Evolutionary conservation across 1,140 invertebrate species (phyloP), one percentile per base, ranked within the genome.

Genomic region (Sycophila sp.): DNA sequence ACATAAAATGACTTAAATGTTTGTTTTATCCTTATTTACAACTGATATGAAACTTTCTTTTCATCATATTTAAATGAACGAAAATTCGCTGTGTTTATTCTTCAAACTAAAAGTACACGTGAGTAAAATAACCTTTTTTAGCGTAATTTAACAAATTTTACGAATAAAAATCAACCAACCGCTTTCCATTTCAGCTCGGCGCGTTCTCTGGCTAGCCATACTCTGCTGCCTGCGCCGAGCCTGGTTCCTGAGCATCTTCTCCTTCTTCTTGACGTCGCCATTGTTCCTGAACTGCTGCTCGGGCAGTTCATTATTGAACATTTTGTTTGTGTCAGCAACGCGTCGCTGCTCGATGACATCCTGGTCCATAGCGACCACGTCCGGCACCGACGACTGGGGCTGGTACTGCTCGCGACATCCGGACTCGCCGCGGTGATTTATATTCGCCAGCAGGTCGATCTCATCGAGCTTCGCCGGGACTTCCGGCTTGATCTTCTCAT

Each of bases 241-340:
- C 47, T 86, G 85, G 32, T 86, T 86, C 13, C 78, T 79, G 0
- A 70, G 77, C 84, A 85, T 85, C 28, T 86, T 86, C 55, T 86
- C 85, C 62, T 86, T 86, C 63, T 86, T 86, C 13, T 82, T 81
- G 0, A 71, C 1, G 4, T 53, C 59, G 4, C 13, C 34, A 1
- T 26, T 3, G 34, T n/a, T 13, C 8, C 8, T 8, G 15, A 11
- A 15, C 19, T 22, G 56, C 36, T 59, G 17, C 13, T 42, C 19
- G 2, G 3, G 17, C 56, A 8, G 34, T 11, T 56, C 51, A 10
- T 3, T 2, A 10, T 56, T 45, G 10, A 56, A 24, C 4, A 45
- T n/a, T 10, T 34, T 67, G 11, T 19, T 28, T 2, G 19, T 8
- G n/a, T 49, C 38, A 19, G 32, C 49, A 30, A 30, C 26, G 2